A percentile compares a stretch with the other conserved stretches of the same genome.
Evolutionary conservation across 2,797 vertebrate species (phyloP).

Genomic region (Eulemur mongoz): DNA sequence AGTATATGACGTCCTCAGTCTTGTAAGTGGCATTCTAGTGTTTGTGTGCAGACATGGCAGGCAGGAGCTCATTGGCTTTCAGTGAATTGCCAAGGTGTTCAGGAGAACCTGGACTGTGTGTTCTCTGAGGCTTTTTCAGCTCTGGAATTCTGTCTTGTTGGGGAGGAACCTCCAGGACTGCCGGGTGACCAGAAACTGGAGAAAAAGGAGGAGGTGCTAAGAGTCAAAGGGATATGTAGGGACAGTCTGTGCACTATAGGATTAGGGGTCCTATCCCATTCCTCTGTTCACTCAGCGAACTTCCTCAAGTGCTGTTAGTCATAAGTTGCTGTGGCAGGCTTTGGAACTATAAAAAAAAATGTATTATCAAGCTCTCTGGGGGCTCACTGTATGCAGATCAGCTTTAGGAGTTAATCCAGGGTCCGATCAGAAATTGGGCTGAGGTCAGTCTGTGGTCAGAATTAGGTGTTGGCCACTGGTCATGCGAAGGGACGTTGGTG

Average conservation of each 20-base stretch:
- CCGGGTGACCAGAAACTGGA: not conserved
- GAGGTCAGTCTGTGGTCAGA: not conserved
- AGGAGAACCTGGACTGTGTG: not conserved
- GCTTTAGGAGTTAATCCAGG: not conserved
- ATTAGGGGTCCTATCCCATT: not conserved
- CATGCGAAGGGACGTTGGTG: not conserved
- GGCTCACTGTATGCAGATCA: not conserved
- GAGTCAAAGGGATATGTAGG: not conserved
- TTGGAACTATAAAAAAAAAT: not conserved
- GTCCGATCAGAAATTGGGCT: not conserved
- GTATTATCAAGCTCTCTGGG: rapidly evolving
- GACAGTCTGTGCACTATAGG: rapidly evolving
- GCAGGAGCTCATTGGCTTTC: not conserved
- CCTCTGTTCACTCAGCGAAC: not conserved
- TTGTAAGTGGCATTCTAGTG: not conserved
- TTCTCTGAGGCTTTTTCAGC: not conserved
- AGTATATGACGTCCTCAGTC: not conserved
- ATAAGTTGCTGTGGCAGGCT: not conserved
- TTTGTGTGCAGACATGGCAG: not conserved
- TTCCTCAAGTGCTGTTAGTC: not conserved
- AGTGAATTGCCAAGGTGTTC: not conserved
- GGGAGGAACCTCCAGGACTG: not conserved
- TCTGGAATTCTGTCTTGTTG: not conserved
- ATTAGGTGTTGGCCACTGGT: not conserved
- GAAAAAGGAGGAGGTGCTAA: not conserved